Conservation (phyloP, 37 sponge, comb jelly and placozoan genomes). For the Diacarnus erythraeanus region DNA sequence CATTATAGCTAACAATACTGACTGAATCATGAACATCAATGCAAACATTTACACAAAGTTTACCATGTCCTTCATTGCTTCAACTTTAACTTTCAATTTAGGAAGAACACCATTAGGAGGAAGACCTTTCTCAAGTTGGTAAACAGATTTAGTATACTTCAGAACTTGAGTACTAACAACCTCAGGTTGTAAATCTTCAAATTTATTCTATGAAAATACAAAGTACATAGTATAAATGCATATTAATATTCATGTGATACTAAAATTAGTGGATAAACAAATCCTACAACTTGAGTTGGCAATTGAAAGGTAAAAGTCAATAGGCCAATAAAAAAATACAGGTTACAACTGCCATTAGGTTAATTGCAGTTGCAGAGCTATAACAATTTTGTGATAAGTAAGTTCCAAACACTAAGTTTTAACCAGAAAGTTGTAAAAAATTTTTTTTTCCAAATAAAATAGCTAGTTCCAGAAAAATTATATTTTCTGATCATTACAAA, state of each 20-base stretch:
- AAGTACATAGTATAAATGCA: too few relatives aligned
- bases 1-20: background rate
- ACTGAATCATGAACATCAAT: background rate
- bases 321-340: too few relatives aligned
- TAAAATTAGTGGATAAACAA: too few relatives aligned
- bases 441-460: too few relatives aligned
- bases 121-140: slow-evolving; percentile 96
- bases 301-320: too few relatives aligned
- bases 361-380: too few relatives aligned
- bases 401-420: too few relatives aligned
- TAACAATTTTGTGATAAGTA: too few relatives aligned
- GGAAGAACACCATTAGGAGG: slow-evolving; percentile 96
- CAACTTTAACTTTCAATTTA: slow-evolving; percentile 85
- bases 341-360: too few relatives aligned
- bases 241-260: too few relatives aligned
- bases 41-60: background rate
- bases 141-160: slow-evolving; percentile 88
- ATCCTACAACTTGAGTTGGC: too few relatives aligned
- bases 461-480: background rate
- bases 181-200: slow-evolving; percentile 87
- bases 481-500: background rate
- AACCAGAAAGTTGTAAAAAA: too few relatives aligned
- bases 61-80: slow-evolving; percentile 90
- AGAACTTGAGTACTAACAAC: slow-evolving; percentile 57
- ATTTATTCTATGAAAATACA: slow-evolving; percentile 30